phyloP scores from a whole-genome alignment of 2,888 invertebrate species.

The Achlya flavicornis region DNA sequence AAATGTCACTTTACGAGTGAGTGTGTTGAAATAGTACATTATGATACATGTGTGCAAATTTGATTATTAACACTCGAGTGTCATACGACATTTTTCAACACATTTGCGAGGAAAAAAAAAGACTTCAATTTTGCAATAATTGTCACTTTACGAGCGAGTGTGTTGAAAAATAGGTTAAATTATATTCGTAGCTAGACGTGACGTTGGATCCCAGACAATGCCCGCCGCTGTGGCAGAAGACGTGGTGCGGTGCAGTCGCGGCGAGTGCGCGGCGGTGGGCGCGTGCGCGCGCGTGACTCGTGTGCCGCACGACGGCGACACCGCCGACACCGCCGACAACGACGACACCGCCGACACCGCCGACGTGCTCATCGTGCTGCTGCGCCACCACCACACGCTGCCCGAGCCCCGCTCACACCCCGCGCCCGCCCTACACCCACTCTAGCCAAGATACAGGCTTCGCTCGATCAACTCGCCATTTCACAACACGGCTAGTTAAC shows the following conservation, averaged over 20 bases:
- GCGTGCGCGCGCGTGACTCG: slow-evolving; percentile 39
- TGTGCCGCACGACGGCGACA: slow-evolving; percentile 21
- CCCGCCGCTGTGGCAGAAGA: slow-evolving; percentile 7
- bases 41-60: too few relatives aligned
- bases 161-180: background rate
- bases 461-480: too few relatives aligned
- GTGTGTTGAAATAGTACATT: too few relatives aligned
- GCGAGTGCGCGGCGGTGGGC: slow-evolving; percentile 14
- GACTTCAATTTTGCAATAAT: too few relatives aligned
- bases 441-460: too few relatives aligned
- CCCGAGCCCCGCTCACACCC: slow-evolving; percentile 13
- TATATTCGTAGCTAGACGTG: background rate
- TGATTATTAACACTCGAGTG: too few relatives aligned
- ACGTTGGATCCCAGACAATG: slow-evolving; percentile 9
- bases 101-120: too few relatives aligned
- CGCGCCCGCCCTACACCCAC: background rate
- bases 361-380: slow-evolving; percentile 47
- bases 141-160: too few relatives aligned
- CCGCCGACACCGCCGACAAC: background rate
- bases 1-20: too few relatives aligned
- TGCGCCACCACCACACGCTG: slow-evolving; percentile 42
- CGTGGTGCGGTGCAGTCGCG: slow-evolving; percentile 12
- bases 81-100: too few relatives aligned
- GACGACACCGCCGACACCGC: slow-evolving; percentile 25
- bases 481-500: too few relatives aligned